A percentile compares a stretch with the other conserved stretches of the same genome.
Evolutionary conservation across 2,888 invertebrate species (phyloP).

Genomic region (Oconnorella tubifera): DNA sequence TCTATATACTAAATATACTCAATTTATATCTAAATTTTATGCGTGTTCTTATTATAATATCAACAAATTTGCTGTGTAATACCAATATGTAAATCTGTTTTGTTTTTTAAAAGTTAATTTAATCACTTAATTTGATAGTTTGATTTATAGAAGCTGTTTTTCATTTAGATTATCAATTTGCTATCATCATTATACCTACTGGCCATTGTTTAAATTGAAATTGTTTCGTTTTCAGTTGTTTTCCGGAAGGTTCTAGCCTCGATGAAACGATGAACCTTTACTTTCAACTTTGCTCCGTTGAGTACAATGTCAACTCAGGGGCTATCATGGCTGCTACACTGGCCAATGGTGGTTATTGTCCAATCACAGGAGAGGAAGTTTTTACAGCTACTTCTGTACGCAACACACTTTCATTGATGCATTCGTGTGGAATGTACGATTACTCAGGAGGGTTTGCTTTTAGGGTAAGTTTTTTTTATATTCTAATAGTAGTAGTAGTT

Average conservation of each 20-base stretch:
- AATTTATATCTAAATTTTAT: too few relatives aligned
- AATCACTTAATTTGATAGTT: too few relatives aligned
- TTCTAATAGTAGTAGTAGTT: too few relatives aligned
- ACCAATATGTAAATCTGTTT: too few relatives aligned
- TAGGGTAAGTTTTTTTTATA: too few relatives aligned
- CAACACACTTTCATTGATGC: constrained; percentile 93
- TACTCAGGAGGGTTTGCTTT: constrained; percentile 98
- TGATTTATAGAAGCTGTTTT: too few relatives aligned
- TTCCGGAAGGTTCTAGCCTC: constrained; percentile 83
- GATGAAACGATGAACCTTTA: constrained; percentile 95
- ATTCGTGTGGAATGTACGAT: constrained; percentile 87
- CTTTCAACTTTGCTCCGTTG: constrained; percentile 94
- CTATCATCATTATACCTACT: too few relatives aligned
- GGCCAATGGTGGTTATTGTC: constrained; percentile 98
- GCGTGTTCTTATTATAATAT: too few relatives aligned
- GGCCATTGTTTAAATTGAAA: not conserved
- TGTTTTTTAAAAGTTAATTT: too few relatives aligned
- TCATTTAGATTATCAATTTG: too few relatives aligned
- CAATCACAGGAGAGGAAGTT: constrained; percentile 89
- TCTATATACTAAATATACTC: too few relatives aligned
- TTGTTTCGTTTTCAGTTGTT: constrained; percentile 72
- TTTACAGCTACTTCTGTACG: constrained; percentile 85
- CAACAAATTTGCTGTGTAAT: too few relatives aligned
- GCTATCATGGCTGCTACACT: constrained; percentile 91
- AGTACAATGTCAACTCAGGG: constrained; percentile 87